Evolutionary conservation across 2,888 invertebrate species (phyloP), one percentile per base, ranked within the genome.

Genomic region (Ophioninae sp.): DNA sequence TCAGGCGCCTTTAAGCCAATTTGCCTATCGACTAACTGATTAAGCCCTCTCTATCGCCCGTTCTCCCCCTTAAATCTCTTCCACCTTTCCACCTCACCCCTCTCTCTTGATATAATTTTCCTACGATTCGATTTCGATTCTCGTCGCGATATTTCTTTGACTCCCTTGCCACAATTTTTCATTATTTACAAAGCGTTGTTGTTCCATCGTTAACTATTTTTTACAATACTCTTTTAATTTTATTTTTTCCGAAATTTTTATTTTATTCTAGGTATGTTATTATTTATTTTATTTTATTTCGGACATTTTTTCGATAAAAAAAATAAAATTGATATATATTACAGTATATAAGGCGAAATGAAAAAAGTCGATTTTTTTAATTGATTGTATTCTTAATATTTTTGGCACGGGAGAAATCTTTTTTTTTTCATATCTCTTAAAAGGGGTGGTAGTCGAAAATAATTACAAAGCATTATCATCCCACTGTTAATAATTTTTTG

Each of bases 11-110:
- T 88, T 93, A 93, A 93, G 93, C 92, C 93, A 93, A 93, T 93
- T 93, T 92, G 91, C 89, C 90, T 93, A 93, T 93, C 92, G 93
- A 93, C 92, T 90, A 93, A 91, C 93, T 93, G 93, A 93, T 93
- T 93, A 93, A 93, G 91, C 91, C 89, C 91, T 81, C 84, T 82
- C 82, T 79, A 84, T 81, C 74, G 68, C 59, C 76, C 65, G 51
- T 77, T 65, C 78, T 78, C 81, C 63, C 71, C 73, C 63, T 72
- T 71, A 17, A 56, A 65, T 76, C 72, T 65, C 80, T 76, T 58
- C 23, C 64, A 51, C 65, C 61, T 67, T 56, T 61, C 71, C 0
- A 3, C 44, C 51, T 51, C 63, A 41, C 74, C 63, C 22, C 23
- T 22, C n/a, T 65, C 59, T 6, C 44, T n/a, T 61, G 37, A 44